Conservation (phyloP, 2,888 invertebrate species). For the Cylindroiulus punctatus region DNA sequence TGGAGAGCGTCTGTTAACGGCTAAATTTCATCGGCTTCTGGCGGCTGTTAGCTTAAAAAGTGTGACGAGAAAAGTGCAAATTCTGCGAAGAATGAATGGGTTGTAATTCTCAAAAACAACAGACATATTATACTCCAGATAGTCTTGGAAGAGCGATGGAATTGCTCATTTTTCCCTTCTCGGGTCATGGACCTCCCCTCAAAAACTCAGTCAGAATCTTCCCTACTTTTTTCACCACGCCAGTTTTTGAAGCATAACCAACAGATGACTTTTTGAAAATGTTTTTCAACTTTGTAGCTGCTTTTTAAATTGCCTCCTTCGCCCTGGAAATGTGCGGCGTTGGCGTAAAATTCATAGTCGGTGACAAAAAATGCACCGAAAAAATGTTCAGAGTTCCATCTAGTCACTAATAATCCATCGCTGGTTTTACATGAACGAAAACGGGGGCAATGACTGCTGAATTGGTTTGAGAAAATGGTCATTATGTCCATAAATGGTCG, state of each 20-base stretch:
- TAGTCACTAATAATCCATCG: background rate
- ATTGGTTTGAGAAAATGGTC: too few relatives aligned
- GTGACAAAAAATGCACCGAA: slow-evolving; percentile 3
- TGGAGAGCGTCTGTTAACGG: background rate
- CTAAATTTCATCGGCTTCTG: background rate
- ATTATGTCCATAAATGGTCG: background rate
- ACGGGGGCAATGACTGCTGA: background rate
- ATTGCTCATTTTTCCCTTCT: background rate
- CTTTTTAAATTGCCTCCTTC: slow-evolving; percentile 6
- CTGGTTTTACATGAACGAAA: background rate
- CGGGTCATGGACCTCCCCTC: background rate
- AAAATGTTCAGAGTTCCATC: background rate
- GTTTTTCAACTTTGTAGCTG: background rate
- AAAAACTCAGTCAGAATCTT: background rate
- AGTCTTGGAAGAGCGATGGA: background rate
- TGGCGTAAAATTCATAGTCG: background rate
- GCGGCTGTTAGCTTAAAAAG: background rate
- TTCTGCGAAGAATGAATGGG: slow-evolving; percentile 20
- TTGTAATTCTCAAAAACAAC: slow-evolving; percentile 7
- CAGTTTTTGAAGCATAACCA: slow-evolving; percentile 15
- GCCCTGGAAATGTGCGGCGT: background rate
- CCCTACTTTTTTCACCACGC: background rate
- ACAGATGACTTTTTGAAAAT: background rate
- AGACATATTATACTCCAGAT: slow-evolving; percentile 23
- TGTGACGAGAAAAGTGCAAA: background rate